These are phyloP conservation scores for Tetramorium simillimum DNA, from an alignment of 1,140 invertebrate species.

Conservation along the genomic window DNA sequence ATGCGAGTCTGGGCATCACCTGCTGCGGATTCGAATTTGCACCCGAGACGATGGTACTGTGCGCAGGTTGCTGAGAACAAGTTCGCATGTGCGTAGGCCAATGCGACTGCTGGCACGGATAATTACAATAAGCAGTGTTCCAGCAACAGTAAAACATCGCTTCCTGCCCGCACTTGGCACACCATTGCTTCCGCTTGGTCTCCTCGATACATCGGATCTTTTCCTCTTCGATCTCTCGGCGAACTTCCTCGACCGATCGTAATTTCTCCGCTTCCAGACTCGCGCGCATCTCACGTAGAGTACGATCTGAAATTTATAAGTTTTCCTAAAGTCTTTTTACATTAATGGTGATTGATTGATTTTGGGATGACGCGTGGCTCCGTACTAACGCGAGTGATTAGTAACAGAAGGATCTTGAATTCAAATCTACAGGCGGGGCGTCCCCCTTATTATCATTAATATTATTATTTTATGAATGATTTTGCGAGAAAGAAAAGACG, in stretches of 20 bases:
- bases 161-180: constrained; percentile 93
- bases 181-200: constrained; percentile 95
- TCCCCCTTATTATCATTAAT: too few species aligned
- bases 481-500: background rate
- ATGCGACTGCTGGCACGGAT: constrained; percentile 91
- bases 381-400: too few species aligned
- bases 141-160: constrained; percentile 97
- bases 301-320: constrained; percentile 80
- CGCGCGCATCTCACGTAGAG: constrained; percentile 88
- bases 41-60: constrained; percentile 51
- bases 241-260: constrained; percentile 87
- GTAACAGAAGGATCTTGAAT: too few species aligned
- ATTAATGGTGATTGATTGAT: background rate
- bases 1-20: constrained; percentile 79
- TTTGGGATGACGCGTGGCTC: too few species aligned
- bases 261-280: constrained; percentile 89
- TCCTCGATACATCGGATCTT: constrained; percentile 89
- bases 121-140: constrained; percentile 97
- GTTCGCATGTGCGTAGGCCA: constrained; percentile 88
- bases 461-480: background rate
- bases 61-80: constrained; percentile 81
- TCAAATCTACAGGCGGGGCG: too few species aligned
- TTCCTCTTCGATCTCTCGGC: constrained; percentile 88
- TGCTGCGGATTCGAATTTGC: constrained; percentile 63
- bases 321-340: background rate